phyloP scores from a whole-genome alignment of 2,113 vertebrate genomes.

The Zosterops lateralis region DNA sequence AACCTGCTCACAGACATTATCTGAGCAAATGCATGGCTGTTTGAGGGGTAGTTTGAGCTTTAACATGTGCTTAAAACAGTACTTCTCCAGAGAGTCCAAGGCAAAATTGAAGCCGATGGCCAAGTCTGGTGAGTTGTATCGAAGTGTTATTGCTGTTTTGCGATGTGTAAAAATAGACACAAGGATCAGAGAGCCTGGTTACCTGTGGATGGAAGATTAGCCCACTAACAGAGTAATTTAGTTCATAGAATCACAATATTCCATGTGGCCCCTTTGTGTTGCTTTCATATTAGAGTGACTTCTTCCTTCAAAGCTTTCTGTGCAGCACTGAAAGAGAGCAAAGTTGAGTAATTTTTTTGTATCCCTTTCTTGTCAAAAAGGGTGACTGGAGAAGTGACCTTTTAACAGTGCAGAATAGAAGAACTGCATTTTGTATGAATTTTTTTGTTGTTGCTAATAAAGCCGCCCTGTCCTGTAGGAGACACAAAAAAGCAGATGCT shows the following conservation, averaged over 20 bases:
- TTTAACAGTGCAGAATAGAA: not conserved
- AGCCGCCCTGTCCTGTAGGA: not conserved
- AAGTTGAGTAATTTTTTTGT: not conserved
- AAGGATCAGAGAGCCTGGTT: not conserved
- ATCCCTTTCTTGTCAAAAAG: not conserved
- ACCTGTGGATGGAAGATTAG: not conserved
- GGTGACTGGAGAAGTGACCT: not conserved
- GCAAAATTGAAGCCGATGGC: not conserved
- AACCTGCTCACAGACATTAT: not conserved
- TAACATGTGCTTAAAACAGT: not conserved
- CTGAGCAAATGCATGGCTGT: not conserved
- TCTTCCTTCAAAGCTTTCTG: slow-evolving; percentile 10
- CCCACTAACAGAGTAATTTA: not conserved
- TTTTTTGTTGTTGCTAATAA: not conserved
- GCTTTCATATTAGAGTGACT: not conserved
- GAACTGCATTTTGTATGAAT: not conserved
- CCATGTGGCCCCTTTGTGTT: not conserved
- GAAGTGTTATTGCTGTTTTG: not conserved
- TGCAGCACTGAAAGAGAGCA: not conserved
- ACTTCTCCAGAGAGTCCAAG: not conserved
- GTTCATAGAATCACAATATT: not conserved
- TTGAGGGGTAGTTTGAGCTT: not conserved
- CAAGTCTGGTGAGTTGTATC: not conserved
- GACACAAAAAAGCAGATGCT: not conserved
- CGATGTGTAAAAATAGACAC: not conserved